A percentile compares a stretch with the other conserved stretches of the same genome.
phyloP scores from a whole-genome alignment of 2,888 invertebrate species.

The Pyrochroa serraticornis region DNA sequence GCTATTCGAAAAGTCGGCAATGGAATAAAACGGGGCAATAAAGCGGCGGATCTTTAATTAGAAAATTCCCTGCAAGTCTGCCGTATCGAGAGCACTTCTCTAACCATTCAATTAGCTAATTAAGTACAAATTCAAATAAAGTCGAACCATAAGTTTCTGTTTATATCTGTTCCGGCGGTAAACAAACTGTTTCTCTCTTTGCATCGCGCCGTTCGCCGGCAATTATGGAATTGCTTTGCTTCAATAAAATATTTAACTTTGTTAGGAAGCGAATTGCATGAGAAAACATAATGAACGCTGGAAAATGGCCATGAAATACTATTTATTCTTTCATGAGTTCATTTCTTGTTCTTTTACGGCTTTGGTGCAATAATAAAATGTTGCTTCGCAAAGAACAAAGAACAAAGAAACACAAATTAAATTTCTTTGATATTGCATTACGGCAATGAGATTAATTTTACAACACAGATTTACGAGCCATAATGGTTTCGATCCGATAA shows the following conservation, averaged over 20 bases:
- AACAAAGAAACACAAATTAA: conserved; percentile 27
- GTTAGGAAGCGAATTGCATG: conserved; percentile 44
- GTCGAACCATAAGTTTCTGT: conserved; percentile 38
- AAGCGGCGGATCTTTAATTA: conserved; percentile 17
- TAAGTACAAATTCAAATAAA: conserved; percentile 39
- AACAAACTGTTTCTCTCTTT: conserved; percentile 35
- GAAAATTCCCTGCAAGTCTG: conserved; percentile 12
- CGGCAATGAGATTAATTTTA: conserved; percentile 1
- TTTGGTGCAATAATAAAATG: conserved; percentile 38
- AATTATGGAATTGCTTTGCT: conserved; percentile 49
- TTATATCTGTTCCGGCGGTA: conserved; percentile 34
- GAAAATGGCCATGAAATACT: conserved; percentile 44
- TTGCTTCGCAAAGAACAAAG: conserved; percentile 22
- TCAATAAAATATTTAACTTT: conserved; percentile 50
- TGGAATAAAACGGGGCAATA: conserved; percentile 5
- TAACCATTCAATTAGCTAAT: conserved; percentile 41
- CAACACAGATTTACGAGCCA: not conserved
- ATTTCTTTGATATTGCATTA: conserved; percentile 18
- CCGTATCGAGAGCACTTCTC: conserved; percentile 8
- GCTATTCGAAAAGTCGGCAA: conserved; percentile 4
- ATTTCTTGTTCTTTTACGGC: conserved; percentile 42
- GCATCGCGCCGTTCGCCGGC: conserved; percentile 38
- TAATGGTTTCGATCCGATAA: too few relatives aligned
- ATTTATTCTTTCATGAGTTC: conserved; percentile 44
- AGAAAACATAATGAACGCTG: conserved; percentile 45